These are phyloP conservation scores for Cnemophilus loriae DNA, from an alignment of 2,113 vertebrate species.

Conservation along the genomic window DNA sequence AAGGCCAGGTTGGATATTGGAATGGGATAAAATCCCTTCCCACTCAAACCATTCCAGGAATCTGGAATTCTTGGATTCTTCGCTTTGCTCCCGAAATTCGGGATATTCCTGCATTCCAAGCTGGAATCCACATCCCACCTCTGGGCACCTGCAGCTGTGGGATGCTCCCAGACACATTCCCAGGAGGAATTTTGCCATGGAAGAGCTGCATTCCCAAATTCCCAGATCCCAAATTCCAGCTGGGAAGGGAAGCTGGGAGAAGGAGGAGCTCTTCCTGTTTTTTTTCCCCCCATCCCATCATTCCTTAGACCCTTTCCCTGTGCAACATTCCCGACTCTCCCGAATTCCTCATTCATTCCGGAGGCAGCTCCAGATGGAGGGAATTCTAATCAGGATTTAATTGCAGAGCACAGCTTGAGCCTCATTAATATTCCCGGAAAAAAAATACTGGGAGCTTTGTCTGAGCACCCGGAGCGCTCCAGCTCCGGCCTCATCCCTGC, in stretches of 20 bases:
- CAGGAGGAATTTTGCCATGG: accelerated
- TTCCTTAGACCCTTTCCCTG: not conserved
- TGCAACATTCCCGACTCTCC: not conserved
- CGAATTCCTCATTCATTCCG: not conserved
- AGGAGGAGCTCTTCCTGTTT: not conserved
- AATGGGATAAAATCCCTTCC: not conserved
- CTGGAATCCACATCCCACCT: not conserved
- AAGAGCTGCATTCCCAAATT: not conserved
- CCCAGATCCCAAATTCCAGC: not conserved
- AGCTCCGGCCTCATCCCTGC: not conserved
- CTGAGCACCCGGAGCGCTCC: not conserved
- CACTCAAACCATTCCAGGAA: not conserved
- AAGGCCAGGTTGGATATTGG: not conserved
- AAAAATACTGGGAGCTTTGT: not conserved
- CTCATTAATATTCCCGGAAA: slow-evolving; percentile 58
- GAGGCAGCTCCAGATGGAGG: slow-evolving; percentile 53
- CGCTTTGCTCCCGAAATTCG: not conserved
- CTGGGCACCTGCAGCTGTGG: not conserved
- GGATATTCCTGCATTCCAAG: not conserved
- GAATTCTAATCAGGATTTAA: slow-evolving; percentile 67
- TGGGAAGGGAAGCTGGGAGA: not conserved
- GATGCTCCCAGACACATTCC: not conserved
- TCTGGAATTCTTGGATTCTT: not conserved
- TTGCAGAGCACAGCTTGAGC: slow-evolving; percentile 65
- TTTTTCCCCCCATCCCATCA: accelerated